These are phyloP conservation scores for Anguilla rostrata DNA, from an alignment of 2,113 vertebrate genomes.

Conservation along the genomic window DNA sequence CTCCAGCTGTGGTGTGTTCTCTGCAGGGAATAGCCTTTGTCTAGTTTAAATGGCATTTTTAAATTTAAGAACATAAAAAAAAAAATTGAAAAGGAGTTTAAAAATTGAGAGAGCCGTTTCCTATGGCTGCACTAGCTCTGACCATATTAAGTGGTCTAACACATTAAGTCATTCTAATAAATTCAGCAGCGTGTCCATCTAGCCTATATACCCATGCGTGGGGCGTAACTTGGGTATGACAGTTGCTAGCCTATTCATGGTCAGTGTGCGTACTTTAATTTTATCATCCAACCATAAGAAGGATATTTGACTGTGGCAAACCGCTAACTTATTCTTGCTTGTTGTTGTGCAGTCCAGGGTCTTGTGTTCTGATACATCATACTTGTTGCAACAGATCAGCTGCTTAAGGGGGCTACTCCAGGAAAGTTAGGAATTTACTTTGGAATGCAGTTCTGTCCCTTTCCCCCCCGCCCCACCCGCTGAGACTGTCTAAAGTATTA, in stretches of 20 bases:
- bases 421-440: conserved; percentile 49
- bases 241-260: too few relatives aligned
- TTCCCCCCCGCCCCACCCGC: neutral
- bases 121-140: too few relatives aligned
- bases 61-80: neutral
- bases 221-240: too few relatives aligned
- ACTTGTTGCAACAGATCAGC: conserved; percentile 37
- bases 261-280: too few relatives aligned
- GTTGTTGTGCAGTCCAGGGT: neutral
- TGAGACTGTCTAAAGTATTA: neutral
- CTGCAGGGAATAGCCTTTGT: neutral
- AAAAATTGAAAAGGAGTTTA: neutral
- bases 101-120: too few relatives aligned
- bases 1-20: neutral
- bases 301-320: too few relatives aligned
- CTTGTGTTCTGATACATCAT: neutral
- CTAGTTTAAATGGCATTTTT: neutral
- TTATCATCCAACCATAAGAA: too few relatives aligned
- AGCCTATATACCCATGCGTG: too few relatives aligned
- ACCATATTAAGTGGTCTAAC: too few relatives aligned
- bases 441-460: conserved; percentile 47
- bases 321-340: too few relatives aligned
- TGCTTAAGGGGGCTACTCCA: conserved; percentile 35
- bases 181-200: too few relatives aligned
- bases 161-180: too few relatives aligned